Conservation (phyloP, 2,888 invertebrate species). For the Vesta saturnalis region DNA sequence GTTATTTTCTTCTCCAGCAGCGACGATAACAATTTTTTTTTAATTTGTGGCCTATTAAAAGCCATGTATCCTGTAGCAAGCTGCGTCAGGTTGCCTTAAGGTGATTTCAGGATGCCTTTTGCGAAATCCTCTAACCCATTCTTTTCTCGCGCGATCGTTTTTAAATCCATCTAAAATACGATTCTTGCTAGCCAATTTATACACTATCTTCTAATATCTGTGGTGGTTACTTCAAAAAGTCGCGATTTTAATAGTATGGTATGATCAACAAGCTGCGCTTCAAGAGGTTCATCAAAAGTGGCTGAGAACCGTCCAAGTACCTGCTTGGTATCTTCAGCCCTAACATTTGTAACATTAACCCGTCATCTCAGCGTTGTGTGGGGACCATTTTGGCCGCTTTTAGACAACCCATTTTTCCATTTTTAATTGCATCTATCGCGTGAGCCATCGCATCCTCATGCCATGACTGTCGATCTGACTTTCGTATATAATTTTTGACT, state of each 20-base stretch:
- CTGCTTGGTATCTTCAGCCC: not conserved
- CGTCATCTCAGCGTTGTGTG: not conserved
- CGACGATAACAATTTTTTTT: too few species aligned
- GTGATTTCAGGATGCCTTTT: too few species aligned
- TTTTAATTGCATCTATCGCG: not conserved
- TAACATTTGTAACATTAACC: not conserved
- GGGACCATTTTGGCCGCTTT: not conserved
- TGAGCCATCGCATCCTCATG: not conserved
- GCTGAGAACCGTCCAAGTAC: not conserved
- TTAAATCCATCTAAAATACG: not conserved
- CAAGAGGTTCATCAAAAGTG: not conserved
- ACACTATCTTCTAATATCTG: not conserved
- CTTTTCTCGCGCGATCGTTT: too few species aligned
- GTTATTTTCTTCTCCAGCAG: too few species aligned
- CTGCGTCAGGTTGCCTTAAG: too few species aligned
- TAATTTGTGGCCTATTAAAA: too few species aligned
- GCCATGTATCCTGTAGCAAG: too few species aligned
- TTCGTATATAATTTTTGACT: not conserved
- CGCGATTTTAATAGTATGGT: not conserved
- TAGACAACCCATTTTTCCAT: not conserved
- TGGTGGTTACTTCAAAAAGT: not conserved
- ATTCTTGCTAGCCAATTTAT: not conserved
- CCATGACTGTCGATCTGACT: not conserved
- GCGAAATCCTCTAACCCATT: too few species aligned
- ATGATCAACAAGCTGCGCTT: not conserved